These are phyloP conservation scores for Pseudoatta argentina DNA, from an alignment of 1,140 invertebrate genomes.

Conservation along the genomic window DNA sequence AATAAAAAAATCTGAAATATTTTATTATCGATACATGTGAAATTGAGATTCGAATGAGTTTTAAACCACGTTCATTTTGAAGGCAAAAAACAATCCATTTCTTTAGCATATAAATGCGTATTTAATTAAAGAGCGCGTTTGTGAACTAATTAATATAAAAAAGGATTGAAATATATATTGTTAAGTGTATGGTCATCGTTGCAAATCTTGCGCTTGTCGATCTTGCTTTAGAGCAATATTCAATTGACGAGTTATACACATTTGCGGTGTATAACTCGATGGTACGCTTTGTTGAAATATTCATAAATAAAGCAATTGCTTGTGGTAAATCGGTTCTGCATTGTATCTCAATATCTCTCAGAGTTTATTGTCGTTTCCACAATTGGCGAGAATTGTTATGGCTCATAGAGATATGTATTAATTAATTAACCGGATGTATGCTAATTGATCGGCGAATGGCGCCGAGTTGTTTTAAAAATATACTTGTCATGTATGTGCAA, in stretches of 20 bases:
- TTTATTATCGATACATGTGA: neutral
- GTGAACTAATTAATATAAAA: neutral
- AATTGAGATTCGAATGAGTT: neutral
- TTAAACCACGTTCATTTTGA: neutral
- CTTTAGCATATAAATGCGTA: neutral
- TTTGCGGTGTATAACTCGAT: conserved; percentile 11
- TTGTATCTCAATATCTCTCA: conserved; percentile 14
- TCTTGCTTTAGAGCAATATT: neutral
- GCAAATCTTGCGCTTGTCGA: neutral
- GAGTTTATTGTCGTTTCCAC: conserved; percentile 49
- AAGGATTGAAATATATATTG: neutral
- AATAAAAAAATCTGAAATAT: neutral
- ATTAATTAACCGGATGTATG: conserved; percentile 48
- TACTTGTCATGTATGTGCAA: neutral
- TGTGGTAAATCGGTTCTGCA: conserved; percentile 49
- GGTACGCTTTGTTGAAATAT: conserved; percentile 35
- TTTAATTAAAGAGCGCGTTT: neutral
- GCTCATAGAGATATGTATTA: conserved; percentile 35
- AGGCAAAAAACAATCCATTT: neutral
- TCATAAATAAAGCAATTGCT: conserved; percentile 51
- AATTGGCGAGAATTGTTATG: conserved; percentile 44
- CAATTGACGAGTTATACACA: conserved; percentile 10
- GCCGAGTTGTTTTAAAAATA: conserved; percentile 1
- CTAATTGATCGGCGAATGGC: conserved; percentile 29
- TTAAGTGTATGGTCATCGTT: neutral